Conservation (phyloP, 2,888 invertebrate genomes). For the Heteropelma amictum region DNA sequence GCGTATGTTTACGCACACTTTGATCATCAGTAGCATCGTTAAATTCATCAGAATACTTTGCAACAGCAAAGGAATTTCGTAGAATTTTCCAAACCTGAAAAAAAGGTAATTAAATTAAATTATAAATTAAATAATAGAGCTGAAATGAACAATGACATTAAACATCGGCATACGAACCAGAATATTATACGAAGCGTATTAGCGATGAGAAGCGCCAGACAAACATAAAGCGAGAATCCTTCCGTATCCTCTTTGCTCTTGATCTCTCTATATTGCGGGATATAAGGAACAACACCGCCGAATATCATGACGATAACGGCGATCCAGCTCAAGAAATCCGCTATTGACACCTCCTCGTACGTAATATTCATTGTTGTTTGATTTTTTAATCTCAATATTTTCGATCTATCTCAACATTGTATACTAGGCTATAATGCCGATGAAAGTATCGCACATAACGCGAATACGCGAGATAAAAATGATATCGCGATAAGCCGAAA, state of each 20-base stretch:
- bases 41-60: conserved; percentile 99
- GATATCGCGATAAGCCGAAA: not conserved
- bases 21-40: conserved; percentile 97
- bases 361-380: conserved; percentile 60
- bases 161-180: conserved; percentile 85
- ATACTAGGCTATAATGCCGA: not conserved
- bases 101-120: conserved; percentile 40
- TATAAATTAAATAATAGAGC: not conserved
- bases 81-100: conserved; percentile 98
- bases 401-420: not conserved
- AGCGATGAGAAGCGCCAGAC: conserved; percentile 95
- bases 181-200: conserved; percentile 98
- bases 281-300: conserved; percentile 96
- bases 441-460: not conserved
- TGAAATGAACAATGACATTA: not conserved
- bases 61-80: conserved; percentile 95
- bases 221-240: conserved; percentile 98
- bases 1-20: conserved; percentile 92
- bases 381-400: not conserved
- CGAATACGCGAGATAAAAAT: not conserved
- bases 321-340: conserved; percentile 87
- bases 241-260: conserved; percentile 94
- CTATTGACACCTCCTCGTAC: conserved; percentile 83
- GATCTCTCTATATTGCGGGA: conserved; percentile 97
- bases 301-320: conserved; percentile 95